Evolutionary conservation across 2,797 vertebrate genomes (phyloP).

Genomic region (Lepilemur ruficaudatus): DNA sequence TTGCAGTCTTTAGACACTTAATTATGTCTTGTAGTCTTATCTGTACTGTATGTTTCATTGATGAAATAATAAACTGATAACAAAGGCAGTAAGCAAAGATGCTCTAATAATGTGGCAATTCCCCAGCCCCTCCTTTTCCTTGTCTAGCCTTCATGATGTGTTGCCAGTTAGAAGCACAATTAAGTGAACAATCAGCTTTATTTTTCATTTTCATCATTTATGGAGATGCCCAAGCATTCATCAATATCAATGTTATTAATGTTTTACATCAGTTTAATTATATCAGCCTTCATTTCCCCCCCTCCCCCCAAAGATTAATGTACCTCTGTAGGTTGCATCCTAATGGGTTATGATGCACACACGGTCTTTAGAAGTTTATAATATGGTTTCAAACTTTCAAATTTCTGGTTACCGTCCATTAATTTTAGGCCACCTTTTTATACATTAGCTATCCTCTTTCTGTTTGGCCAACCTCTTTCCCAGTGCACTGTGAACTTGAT

Average conservation of each 20-base stretch:
- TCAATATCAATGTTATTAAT: constrained; percentile 60
- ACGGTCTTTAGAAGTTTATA: constrained; percentile 44
- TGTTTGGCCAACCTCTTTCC: constrained; percentile 24
- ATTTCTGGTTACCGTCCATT: constrained; percentile 55
- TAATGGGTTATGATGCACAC: constrained; percentile 4
- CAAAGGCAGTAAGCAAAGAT: constrained; percentile 58
- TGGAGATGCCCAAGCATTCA: constrained; percentile 68
- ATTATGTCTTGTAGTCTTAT: constrained; percentile 70
- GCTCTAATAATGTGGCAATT: constrained; percentile 62
- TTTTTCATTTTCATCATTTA: constrained; percentile 73
- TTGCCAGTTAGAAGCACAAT: constrained; percentile 51
- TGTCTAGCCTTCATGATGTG: neutral
- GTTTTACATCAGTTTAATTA: constrained; percentile 72
- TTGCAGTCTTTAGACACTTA: constrained; percentile 37
- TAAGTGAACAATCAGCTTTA: constrained; percentile 66
- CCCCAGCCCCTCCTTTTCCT: neutral
- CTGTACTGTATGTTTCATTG: constrained; percentile 46
- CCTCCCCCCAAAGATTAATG: constrained; percentile 55
- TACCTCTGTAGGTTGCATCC: constrained; percentile 20
- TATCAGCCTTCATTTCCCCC: constrained; percentile 58
- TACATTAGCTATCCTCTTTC: constrained; percentile 50
- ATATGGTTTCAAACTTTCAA: constrained; percentile 57
- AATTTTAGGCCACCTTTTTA: constrained; percentile 20
- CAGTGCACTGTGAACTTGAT: constrained; percentile 75
- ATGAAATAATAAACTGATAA: constrained; percentile 62